phyloP scores from a whole-genome alignment of 2,797 vertebrate species.

The Epinephelus awoara region DNA sequence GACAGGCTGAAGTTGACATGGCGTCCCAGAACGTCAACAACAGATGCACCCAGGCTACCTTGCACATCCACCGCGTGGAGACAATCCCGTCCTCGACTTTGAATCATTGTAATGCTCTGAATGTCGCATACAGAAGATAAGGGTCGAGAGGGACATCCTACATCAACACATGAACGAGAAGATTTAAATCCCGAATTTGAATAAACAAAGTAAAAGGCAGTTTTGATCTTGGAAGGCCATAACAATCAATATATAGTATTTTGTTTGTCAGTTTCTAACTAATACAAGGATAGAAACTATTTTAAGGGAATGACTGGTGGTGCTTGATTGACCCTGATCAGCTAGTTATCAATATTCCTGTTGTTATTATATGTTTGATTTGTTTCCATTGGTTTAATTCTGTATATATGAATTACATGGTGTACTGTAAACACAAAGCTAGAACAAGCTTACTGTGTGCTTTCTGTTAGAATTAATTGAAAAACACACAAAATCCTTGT shows the following conservation, averaged over 20 bases:
- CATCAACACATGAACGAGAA: neutral
- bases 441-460: too few species aligned
- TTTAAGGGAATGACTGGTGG: neutral
- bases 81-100: too few species aligned
- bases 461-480: neutral
- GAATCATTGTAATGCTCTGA: too few species aligned
- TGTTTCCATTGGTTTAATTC: neutral
- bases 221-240: too few species aligned
- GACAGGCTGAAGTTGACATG: too few species aligned
- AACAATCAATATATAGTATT: too few species aligned
- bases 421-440: neutral
- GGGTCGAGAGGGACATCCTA: neutral
- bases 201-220: too few species aligned
- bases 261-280: too few species aligned
- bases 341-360: neutral
- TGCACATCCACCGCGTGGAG: too few species aligned
- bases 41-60: too few species aligned
- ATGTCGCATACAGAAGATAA: neutral
- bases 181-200: neutral
- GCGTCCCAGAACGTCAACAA: too few species aligned
- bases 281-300: neutral
- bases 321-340: neutral
- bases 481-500: neutral
- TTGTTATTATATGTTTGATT: neutral
- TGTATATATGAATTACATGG: neutral